Evolutionary conservation across 2,113 vertebrate genomes (phyloP).

Genomic region (Anseranas semipalmata): DNA sequence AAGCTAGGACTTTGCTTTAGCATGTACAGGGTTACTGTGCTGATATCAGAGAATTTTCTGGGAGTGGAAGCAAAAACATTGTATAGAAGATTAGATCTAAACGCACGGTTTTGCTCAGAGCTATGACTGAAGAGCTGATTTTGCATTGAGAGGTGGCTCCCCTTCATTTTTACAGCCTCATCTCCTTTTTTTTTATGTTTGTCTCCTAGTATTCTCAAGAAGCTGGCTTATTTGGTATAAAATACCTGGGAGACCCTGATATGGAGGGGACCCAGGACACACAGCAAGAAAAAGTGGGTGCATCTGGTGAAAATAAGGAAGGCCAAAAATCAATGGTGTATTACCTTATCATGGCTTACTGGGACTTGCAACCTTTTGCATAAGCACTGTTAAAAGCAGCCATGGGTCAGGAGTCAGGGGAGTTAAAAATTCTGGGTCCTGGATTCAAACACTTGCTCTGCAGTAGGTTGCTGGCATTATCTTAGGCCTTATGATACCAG

Average conservation of each 20-base stretch:
- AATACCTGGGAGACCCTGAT: background rate
- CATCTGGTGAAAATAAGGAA: background rate
- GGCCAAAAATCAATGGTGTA: rapidly evolving
- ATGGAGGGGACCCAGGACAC: background rate
- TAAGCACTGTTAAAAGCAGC: background rate
- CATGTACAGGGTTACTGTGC: background rate
- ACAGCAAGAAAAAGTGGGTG: background rate
- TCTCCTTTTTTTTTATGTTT: background rate
- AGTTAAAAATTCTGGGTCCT: background rate
- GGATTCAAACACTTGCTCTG: background rate
- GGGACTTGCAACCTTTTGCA: background rate
- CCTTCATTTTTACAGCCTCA: background rate
- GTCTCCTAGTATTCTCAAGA: background rate
- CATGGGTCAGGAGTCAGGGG: background rate
- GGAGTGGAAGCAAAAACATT: background rate
- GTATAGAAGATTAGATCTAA: background rate
- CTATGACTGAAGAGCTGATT: background rate
- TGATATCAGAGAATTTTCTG: background rate
- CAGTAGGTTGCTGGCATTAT: background rate
- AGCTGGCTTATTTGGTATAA: background rate
- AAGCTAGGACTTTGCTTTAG: background rate
- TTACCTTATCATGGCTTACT: background rate
- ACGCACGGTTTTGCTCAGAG: background rate
- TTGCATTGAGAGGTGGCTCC: background rate
- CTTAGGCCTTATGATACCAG: background rate